These are phyloP conservation scores for Erebia aethiops DNA, from an alignment of 2,888 invertebrate genomes.

Conservation along the genomic window DNA sequence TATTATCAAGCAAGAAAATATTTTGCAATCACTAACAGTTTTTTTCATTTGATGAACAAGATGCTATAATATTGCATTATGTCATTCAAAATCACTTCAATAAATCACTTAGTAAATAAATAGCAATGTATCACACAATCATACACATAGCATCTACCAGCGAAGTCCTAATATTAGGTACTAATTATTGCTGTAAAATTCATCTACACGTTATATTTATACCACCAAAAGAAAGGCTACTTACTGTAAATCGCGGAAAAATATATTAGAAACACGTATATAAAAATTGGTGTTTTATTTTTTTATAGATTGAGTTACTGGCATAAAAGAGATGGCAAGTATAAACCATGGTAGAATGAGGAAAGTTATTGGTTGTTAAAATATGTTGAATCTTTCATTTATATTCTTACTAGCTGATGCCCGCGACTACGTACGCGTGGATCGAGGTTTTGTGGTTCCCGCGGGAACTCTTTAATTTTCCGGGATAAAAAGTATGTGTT, in stretches of 20 bases:
- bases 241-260: conserved; percentile 46
- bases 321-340: too few species aligned
- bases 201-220: conserved; percentile 67
- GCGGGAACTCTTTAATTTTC: too few species aligned
- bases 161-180: conserved; percentile 68
- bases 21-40: conserved; percentile 6
- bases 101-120: conserved; percentile 63
- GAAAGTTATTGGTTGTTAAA: too few species aligned
- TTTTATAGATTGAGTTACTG: background rate
- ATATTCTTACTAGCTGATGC: too few species aligned
- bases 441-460: too few species aligned
- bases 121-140: conserved; percentile 76
- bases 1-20: background rate
- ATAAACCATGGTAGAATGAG: too few species aligned
- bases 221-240: conserved; percentile 79
- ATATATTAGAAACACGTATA: conserved; percentile 39
- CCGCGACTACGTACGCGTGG: too few species aligned
- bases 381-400: too few species aligned
- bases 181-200: conserved; percentile 81
- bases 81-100: conserved; percentile 37
- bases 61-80: conserved; percentile 21
- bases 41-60: conserved; percentile 40
- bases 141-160: conserved; percentile 77
- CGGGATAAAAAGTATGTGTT: too few species aligned
- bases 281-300: conserved; percentile 1